These are phyloP conservation scores for Leptopterna dolabrata DNA, from an alignment of 2,888 invertebrate genomes.

Conservation along the genomic window DNA sequence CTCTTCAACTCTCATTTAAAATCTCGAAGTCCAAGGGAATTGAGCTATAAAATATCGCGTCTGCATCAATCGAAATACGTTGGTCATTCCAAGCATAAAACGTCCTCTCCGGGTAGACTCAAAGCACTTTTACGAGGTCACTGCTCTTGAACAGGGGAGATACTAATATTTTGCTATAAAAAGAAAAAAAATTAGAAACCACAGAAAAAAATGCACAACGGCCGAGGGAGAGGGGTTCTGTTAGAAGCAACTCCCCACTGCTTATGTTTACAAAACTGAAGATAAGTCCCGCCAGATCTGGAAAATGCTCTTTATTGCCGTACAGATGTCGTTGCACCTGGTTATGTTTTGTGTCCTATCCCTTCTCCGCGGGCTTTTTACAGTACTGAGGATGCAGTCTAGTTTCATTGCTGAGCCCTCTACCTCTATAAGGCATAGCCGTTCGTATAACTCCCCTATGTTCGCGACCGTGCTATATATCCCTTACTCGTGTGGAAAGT, in stretches of 20 bases:
- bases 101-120: not conserved
- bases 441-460: not conserved
- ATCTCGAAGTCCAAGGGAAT: not conserved
- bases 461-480: not conserved
- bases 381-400: not conserved
- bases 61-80: not conserved
- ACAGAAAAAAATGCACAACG: not conserved
- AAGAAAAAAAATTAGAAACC: not conserved
- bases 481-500: too few species aligned
- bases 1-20: too few species aligned
- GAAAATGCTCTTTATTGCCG: not conserved
- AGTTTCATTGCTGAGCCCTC: not conserved
- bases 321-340: slow-evolving; percentile 35
- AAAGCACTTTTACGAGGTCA: not conserved
- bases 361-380: not conserved
- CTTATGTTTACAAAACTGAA: slow-evolving; percentile 22
- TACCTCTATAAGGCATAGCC: not conserved
- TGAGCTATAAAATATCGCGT: not conserved
- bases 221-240: not conserved
- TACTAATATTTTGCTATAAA: not conserved
- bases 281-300: slow-evolving; percentile 13
- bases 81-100: not conserved
- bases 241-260: not conserved
- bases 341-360: not conserved
- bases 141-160: not conserved